phyloP scores from a whole-genome alignment of 2,113 vertebrate genomes.

The Eolophus roseicapilla region DNA sequence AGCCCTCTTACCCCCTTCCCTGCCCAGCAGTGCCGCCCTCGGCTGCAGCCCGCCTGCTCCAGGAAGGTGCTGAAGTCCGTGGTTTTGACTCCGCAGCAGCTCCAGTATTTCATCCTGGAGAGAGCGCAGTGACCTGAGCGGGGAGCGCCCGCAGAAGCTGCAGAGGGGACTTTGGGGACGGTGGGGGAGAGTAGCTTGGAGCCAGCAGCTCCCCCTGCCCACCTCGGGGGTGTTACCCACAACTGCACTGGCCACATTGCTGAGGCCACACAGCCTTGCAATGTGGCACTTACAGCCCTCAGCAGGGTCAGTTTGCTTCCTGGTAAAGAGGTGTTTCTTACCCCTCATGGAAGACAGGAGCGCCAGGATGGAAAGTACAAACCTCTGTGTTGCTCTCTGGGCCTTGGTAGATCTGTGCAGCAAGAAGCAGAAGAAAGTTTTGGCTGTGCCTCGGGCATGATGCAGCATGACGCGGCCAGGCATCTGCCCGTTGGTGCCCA shows the following conservation, averaged over 20 bases:
- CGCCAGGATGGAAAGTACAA: slow-evolving; percentile 88
- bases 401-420: slow-evolving; percentile 80
- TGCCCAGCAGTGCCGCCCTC: slow-evolving; percentile 85
- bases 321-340: slow-evolving; percentile 56
- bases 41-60: slow-evolving; percentile 90
- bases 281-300: background rate
- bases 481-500: background rate
- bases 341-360: slow-evolving; percentile 94
- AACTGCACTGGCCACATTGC: accelerated
- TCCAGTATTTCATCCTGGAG: slow-evolving; percentile 94
- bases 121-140: background rate
- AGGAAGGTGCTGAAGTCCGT: slow-evolving; percentile 90
- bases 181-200: background rate
- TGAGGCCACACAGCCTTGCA: background rate
- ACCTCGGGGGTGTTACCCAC: accelerated
- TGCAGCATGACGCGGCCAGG: accelerated
- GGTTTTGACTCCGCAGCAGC: slow-evolving; percentile 90
- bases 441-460: background rate
- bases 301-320: background rate
- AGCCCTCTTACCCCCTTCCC: slow-evolving; percentile 76
- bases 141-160: background rate
- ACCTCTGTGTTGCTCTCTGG: slow-evolving; percentile 77
- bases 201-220: background rate
- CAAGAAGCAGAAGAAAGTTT: background rate
- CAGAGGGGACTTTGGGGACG: background rate